phyloP scores from a whole-genome alignment of 2,888 invertebrate genomes.

The Agonopterix arenella region DNA sequence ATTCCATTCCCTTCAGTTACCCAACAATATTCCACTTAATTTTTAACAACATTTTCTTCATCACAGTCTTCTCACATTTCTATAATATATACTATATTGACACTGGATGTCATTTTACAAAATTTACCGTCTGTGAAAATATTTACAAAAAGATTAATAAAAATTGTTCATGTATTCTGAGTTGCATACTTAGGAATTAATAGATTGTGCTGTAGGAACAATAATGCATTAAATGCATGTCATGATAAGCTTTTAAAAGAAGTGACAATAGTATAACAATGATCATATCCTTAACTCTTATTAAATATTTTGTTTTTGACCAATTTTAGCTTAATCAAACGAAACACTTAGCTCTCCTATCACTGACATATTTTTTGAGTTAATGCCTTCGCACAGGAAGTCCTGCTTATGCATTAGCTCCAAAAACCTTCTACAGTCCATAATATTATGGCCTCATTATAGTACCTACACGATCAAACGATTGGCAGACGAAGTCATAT shows the following conservation, averaged over 20 bases:
- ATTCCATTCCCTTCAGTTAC: slow-evolving; percentile 21
- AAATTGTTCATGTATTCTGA: slow-evolving; percentile 11
- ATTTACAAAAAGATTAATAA: slow-evolving; percentile 14
- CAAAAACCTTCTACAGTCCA: too few species aligned
- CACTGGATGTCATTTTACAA: slow-evolving; percentile 11
- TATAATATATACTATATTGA: slow-evolving; percentile 8
- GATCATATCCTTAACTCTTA: slow-evolving; percentile 4
- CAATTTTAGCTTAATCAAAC: not conserved
- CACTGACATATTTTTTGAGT: too few species aligned
- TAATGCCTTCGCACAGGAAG: too few species aligned
- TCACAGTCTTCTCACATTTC: slow-evolving; percentile 71
- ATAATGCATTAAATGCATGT: slow-evolving; percentile 14
- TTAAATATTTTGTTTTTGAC: slow-evolving; percentile 1
- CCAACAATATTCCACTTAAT: slow-evolving; percentile 40
- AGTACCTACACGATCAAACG: not conserved
- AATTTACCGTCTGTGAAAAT: slow-evolving; percentile 9
- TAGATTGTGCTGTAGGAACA: slow-evolving; percentile 12
- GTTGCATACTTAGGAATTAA: slow-evolving; percentile 8
- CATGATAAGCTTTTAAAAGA: slow-evolving; percentile 11
- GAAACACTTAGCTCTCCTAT: too few species aligned
- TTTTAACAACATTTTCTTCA: slow-evolving; percentile 41
- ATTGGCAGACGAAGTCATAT: not conserved
- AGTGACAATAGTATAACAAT: slow-evolving; percentile 5
- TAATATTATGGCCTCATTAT: too few species aligned
- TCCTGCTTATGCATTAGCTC: too few species aligned